phyloP scores from a whole-genome alignment of 2,113 vertebrate genomes.

The Lagopus leucura region DNA sequence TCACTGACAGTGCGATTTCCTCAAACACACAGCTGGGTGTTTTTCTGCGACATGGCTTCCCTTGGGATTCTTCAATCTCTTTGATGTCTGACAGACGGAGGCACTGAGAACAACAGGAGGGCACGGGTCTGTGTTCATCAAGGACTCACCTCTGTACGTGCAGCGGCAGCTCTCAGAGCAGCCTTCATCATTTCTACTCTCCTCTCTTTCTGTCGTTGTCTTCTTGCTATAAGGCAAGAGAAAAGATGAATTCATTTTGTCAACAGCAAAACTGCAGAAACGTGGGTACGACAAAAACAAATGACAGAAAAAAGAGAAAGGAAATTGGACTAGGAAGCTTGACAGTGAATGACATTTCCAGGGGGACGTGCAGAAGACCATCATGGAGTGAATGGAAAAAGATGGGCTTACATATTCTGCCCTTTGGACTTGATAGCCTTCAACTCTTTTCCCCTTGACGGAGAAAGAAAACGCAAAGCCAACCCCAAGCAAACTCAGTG shows the following conservation, averaged over 20 bases:
- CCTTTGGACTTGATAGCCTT: background rate
- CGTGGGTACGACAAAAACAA: background rate
- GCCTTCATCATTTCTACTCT: constrained; percentile 13
- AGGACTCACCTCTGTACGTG: background rate
- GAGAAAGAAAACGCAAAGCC: background rate
- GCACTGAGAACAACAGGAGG: background rate
- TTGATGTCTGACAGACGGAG: background rate
- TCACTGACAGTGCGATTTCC: no score
- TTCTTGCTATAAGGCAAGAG: constrained; percentile 42
- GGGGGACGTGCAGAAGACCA: background rate
- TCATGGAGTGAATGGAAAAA: no score
- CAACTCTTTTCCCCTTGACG: background rate
- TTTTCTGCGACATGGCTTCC: background rate
- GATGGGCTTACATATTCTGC: background rate
- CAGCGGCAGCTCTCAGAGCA: background rate
- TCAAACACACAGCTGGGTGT: no score
- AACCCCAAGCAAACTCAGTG: background rate
- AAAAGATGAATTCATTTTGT: background rate
- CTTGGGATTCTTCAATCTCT: background rate
- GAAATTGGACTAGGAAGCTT: background rate
- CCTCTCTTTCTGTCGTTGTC: background rate
- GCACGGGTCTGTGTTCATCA: background rate
- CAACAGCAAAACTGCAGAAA: background rate
- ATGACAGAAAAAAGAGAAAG: background rate
- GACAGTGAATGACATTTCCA: background rate